Percentiles rank a stretch among this genome's conserved stretches.
Evolutionary conservation across 2,888 invertebrate genomes (phyloP).

Genomic region (Ametastegia equiseti): DNA sequence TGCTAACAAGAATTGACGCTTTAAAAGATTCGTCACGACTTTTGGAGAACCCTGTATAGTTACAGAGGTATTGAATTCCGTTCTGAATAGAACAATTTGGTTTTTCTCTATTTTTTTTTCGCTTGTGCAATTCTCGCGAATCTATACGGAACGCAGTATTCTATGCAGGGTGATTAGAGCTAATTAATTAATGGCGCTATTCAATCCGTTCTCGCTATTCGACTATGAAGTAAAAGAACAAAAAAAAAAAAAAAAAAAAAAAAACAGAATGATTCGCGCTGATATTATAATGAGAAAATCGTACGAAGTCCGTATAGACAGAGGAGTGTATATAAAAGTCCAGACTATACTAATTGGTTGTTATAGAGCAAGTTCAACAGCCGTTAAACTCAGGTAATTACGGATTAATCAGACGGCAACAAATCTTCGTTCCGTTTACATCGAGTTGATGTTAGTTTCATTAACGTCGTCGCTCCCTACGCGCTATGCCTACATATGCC

Average conservation of each 20-base stretch:
- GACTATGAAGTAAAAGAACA: neutral
- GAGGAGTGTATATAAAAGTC: neutral
- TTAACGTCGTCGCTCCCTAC: constrained; percentile 22
- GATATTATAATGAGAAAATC: neutral
- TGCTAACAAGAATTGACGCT: too few relatives aligned
- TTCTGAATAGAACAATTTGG: neutral
- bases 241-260: neutral
- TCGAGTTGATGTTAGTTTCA: constrained; percentile 17
- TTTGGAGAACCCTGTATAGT: neutral
- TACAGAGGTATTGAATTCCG: neutral
- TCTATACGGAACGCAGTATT: neutral
- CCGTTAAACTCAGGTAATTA: constrained; percentile 52
- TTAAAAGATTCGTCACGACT: too few relatives aligned
- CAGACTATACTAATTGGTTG: constrained; percentile 27
- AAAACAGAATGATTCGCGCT: neutral
- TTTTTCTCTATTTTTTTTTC: neutral
- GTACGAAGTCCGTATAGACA: too few relatives aligned
- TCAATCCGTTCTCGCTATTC: neutral
- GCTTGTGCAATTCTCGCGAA: neutral
- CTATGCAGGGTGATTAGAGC: neutral
- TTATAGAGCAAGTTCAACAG: constrained; percentile 34
- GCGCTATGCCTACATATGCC: neutral
- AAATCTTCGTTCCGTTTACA: constrained; percentile 59
- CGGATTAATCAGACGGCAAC: constrained; percentile 56
- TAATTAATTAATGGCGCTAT: neutral